Evolutionary conservation across 1,140 invertebrate species (phyloP).

Genomic region (Drosophila repleta): DNA sequence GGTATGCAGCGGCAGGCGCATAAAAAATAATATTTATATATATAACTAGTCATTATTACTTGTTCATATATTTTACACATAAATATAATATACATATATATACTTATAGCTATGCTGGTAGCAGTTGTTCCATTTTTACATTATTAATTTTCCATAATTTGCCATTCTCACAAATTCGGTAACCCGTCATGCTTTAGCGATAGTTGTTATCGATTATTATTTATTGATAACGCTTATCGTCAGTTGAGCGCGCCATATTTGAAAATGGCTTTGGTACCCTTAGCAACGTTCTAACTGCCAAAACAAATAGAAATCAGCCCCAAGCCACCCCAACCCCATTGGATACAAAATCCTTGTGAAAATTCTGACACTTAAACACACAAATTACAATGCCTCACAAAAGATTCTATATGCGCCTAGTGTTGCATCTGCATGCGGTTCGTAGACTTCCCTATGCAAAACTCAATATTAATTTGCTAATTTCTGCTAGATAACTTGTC

Average conservation of each 20-base stretch:
- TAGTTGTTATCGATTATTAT: conserved; percentile 15
- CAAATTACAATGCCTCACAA: conserved; percentile 52
- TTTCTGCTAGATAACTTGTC: conserved; percentile 68
- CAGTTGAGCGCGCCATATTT: conserved; percentile 27
- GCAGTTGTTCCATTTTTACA: too few relatives aligned
- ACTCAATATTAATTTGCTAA: background rate
- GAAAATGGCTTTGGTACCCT: conserved; percentile 43
- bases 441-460: conserved; percentile 1
- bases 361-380: conserved; percentile 21
- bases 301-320: conserved; percentile 53
- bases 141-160: too few relatives aligned
- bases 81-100: too few relatives aligned
- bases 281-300: conserved; percentile 57
- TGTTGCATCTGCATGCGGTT: conserved; percentile 71
- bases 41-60: background rate
- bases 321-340: conserved; percentile 42
- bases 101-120: too few relatives aligned
- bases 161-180: too few relatives aligned
- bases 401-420: conserved; percentile 62
- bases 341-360: conserved; percentile 6
- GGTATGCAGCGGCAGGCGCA: background rate
- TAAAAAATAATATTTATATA: background rate
- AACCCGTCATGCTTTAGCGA: too few relatives aligned
- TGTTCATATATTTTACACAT: too few relatives aligned
- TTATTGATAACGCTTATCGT: background rate